Conservation (phyloP, 1,140 invertebrate genomes). For the Zophobas morio region DNA sequence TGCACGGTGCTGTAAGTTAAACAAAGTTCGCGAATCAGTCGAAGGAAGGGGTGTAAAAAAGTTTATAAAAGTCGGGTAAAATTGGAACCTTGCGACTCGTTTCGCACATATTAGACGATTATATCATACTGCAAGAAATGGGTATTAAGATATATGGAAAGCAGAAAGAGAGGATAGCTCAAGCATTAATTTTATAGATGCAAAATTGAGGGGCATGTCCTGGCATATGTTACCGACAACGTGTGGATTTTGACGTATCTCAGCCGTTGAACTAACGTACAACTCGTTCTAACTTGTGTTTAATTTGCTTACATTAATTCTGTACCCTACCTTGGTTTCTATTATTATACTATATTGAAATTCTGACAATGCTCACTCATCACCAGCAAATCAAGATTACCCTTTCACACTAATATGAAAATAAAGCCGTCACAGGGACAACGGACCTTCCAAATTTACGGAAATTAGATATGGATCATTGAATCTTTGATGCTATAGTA, state of each 20-base stretch:
- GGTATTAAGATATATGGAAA: slow-evolving; percentile 7
- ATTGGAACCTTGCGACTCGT: slow-evolving; percentile 22
- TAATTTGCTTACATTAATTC: slow-evolving; percentile 48
- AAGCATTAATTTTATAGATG: slow-evolving; percentile 44
- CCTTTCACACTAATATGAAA: slow-evolving; percentile 3
- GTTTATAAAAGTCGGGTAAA: slow-evolving; percentile 32
- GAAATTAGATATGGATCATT: too few species aligned
- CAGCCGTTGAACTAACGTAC: slow-evolving; percentile 41
- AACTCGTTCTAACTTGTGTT: slow-evolving; percentile 47
- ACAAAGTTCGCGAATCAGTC: slow-evolving; percentile 33
- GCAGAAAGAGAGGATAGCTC: slow-evolving; percentile 9
- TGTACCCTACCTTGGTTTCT: slow-evolving; percentile 43
- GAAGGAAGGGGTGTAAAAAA: slow-evolving; percentile 25
- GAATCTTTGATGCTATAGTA: too few species aligned
- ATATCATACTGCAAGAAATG: slow-evolving; percentile 8
- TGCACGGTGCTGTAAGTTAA: slow-evolving; percentile 34
- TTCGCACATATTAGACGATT: slow-evolving; percentile 4
- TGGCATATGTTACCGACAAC: slow-evolving; percentile 44
- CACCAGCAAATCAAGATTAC: slow-evolving; percentile 33
- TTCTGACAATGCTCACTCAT: slow-evolving; percentile 35
- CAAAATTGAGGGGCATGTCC: slow-evolving; percentile 43
- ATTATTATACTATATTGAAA: slow-evolving; percentile 39
- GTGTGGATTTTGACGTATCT: slow-evolving; percentile 45
- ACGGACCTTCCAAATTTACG: neutral
- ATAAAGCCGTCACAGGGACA: neutral